A percentile compares a stretch with the other conserved stretches of the same genome.
Evolutionary conservation across 1,140 invertebrate genomes (phyloP).

Genomic region (Drosophila malerkotliana): DNA sequence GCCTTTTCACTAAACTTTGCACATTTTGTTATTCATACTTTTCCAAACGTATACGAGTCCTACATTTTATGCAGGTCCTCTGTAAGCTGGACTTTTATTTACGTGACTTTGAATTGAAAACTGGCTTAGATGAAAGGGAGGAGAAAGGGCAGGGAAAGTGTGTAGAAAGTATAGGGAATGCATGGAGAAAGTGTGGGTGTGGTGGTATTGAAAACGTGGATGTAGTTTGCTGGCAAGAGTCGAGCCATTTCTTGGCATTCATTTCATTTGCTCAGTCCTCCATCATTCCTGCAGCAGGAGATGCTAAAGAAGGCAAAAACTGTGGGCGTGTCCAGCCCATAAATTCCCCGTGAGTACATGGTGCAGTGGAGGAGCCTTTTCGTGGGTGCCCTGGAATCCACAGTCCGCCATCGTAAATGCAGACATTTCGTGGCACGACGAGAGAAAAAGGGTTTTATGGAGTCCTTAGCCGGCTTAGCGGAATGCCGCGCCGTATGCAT

Average conservation of each 20-base stretch:
- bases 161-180: too few relatives aligned
- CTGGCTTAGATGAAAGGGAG: not conserved
- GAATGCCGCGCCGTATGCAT: conserved; percentile 60
- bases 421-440: conserved; percentile 35
- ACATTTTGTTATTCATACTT: conserved; percentile 6
- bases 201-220: conserved; percentile 8
- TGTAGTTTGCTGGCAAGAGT: conserved; percentile 7
- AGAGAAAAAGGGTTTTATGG: conserved; percentile 57
- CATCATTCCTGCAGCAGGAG: conserved; percentile 17
- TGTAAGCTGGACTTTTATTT: conserved; percentile 34
- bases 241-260: conserved; percentile 51
- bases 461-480: conserved; percentile 40
- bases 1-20: not conserved
- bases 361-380: conserved; percentile 13
- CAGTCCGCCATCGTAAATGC: conserved; percentile 39
- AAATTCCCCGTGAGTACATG: conserved; percentile 60
- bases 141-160: not conserved
- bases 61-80: conserved; percentile 23
- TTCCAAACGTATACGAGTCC: not conserved
- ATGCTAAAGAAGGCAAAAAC: conserved; percentile 42
- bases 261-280: conserved; percentile 58
- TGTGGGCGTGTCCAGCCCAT: conserved; percentile 64
- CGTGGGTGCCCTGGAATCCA: not conserved
- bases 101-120: conserved; percentile 48
- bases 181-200: not conserved